Evolutionary conservation across 1,140 invertebrate genomes (phyloP), one percentile per base, ranked within the genome.

Genomic region (Micrasema minimum): DNA sequence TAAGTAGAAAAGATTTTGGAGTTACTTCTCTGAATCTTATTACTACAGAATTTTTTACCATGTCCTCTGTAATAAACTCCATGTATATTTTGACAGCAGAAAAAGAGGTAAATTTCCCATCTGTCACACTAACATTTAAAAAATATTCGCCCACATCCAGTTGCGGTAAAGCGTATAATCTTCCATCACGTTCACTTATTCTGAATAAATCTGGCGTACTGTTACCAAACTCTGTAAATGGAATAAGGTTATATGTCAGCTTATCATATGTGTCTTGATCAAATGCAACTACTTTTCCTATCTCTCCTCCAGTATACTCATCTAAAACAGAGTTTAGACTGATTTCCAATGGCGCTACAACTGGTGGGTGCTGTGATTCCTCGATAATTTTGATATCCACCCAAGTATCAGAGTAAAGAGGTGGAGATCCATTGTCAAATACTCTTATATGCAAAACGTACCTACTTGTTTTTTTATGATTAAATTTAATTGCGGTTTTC

Each of bases 221-320:
- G 1, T 85, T 87, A 6, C 64, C 23, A 18, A 35, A 41, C 26
- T 53, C 53, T 14, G 12, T 69, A 2, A 14, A 11, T 9, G 85
- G 85, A 1, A 89, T 81, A 22, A 96, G 78, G 26, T 82, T 85
- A 78, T 89, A 97, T 0, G 83, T 85, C 3, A 97, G 84, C 18
- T 89, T 91, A 78, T 98, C 96, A 79, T 95, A 95, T 71, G 90
- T 88, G 84, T 97, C 96, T 77, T 92, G 89, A 84, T 97, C 96
- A 1, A 88, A 89, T 0, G 95, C 95, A 77, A 92, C 88, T 3
- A 97, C 84, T 78, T 88, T 88, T 0, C 95, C 96, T 59, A 98
- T 89, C 31, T 90, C 83, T 0, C 95, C 95, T 1, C 94, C 94
- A 3, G 90, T 88, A 80, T 95, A 97, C 71, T 93, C 92, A 75